Evolutionary conservation across 2,888 invertebrate species (phyloP), one percentile per base, ranked within the genome.

Genomic region (Bombylius major): DNA sequence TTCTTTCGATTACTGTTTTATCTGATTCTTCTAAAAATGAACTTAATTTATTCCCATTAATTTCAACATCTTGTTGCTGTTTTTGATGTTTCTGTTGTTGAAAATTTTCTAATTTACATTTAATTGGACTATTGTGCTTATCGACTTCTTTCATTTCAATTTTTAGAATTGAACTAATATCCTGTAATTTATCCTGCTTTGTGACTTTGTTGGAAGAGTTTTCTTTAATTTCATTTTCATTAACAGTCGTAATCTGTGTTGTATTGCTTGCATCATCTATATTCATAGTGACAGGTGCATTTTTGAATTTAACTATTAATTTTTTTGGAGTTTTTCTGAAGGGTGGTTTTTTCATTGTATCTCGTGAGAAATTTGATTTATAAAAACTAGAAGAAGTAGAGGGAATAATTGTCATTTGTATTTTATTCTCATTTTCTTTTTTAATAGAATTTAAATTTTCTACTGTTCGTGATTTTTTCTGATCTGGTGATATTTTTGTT

Each of bases 291-390:
- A 23, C 12, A 12, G 50, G 50, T 14, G 50, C 44, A 50, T 50
- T 49, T 54, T 50, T 54, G 34, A 54, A 54, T 54, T 74, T 74
- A 53, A 74, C 73, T 59, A 73, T 65, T 55, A 74, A 65, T 63
- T 68, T 68, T 63, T 72, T 69, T 11, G 71, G 66, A 45, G 65
- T 64, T 47, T 64, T 65, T 56, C 65, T 67, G 9, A 61, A 50
- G 34, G 62, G 64, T 39, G 62, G 64, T 12, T 65, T 65, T 48
- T 58, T 59, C 32, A 56, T 31, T 42, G 50, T 7, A 11, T 50
- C 50, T 5, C 53, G 53, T 3, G 9, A 4, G 12, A 13, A 54
- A 12, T 13, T 34, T 5, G 44, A 13, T 36, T 50, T 42, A 11
- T 11, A 42, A 42, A 11, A 42, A 7, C 11, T 11, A 11, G 39